Base-by-base conservation (phyloP, 2,888 invertebrate species). In the Dryadula phaetusa region DNA sequence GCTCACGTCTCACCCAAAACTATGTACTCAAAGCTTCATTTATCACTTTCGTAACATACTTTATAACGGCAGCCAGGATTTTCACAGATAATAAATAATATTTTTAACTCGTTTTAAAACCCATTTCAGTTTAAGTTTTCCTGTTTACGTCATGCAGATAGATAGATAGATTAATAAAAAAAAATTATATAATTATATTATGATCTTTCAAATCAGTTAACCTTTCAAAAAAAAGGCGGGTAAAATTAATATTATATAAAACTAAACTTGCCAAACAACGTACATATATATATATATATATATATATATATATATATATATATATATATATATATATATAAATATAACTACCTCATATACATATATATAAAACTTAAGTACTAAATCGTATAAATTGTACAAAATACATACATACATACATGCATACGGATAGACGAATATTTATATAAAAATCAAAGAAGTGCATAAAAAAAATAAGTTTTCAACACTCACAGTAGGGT, bases 401-500 rank as follows among this genome's bases (percentile, higher is more conserved):
- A n/a, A n/a, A n/a, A n/a, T n/a, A n/a, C n/a, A n/a, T n/a, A n/a
- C n/a, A n/a, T n/a, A n/a, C n/a, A n/a, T n/a, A n/a, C n/a, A n/a
- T n/a, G n/a, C n/a, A n/a, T n/a, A n/a, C n/a, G n/a, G n/a, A n/a
- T n/a, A n/a, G n/a, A n/a, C n/a, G n/a, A n/a, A n/a, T n/a, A n/a
- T n/a, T n/a, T n/a, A 49, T 7, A 16, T 2, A 52, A 52, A 16
- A 54, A 7, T 22, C 22, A 56, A 7, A 40, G 12, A 54, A 32
- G 0, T 22, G n/a, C 12, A 28, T 3, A 18, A 44, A 44, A 12
- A 10, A 25, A 44, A 28, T 44, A 60, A 60, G 4, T 44, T 25
- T 58, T 60, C 61, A 66, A 49, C 60, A 94, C 94, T 94, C 85
- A 96, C 97, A 78, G 97, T 97, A 69, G 97, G 97, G 93, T 98